phyloP scores from a whole-genome alignment of 1,140 invertebrate species.

The Aphelenchoides besseyi region DNA sequence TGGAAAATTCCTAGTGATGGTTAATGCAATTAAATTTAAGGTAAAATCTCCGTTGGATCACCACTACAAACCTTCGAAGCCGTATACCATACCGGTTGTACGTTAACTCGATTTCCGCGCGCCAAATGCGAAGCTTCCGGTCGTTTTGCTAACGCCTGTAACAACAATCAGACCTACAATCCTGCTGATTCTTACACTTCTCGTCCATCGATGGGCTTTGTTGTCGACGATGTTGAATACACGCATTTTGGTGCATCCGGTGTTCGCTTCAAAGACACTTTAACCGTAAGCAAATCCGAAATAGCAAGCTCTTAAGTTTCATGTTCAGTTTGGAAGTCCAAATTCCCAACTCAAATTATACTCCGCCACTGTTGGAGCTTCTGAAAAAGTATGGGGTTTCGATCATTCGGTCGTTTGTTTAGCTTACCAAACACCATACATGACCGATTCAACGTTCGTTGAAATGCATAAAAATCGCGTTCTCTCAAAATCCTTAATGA shows the following conservation, averaged over 20 bases:
- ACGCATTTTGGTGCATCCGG: neutral
- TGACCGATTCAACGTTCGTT: neutral
- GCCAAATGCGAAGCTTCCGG: neutral
- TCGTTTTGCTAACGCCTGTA: neutral
- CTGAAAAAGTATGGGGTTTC: neutral
- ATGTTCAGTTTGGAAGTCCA: neutral
- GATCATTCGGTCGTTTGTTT: neutral
- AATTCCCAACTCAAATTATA: neutral
- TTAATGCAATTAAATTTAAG: too few species aligned
- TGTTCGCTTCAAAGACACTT: neutral
- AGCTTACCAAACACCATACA: neutral
- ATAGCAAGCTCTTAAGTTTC: neutral
- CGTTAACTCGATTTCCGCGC: neutral
- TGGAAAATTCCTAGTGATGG: too few species aligned
- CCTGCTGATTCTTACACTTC: neutral
- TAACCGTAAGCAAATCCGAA: neutral
- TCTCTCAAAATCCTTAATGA: neutral
- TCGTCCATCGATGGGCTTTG: neutral
- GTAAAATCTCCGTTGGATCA: neutral
- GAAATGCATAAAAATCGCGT: neutral
- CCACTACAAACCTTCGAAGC: neutral
- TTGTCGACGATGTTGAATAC: neutral
- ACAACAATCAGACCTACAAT: neutral
- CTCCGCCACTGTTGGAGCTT: neutral
- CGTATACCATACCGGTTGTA: slow-evolving; percentile 1